A percentile compares a stretch with the other conserved stretches of the same genome.
phyloP scores from a whole-genome alignment of 2,797 vertebrate species.

The Calcarius lapponicus region DNA sequence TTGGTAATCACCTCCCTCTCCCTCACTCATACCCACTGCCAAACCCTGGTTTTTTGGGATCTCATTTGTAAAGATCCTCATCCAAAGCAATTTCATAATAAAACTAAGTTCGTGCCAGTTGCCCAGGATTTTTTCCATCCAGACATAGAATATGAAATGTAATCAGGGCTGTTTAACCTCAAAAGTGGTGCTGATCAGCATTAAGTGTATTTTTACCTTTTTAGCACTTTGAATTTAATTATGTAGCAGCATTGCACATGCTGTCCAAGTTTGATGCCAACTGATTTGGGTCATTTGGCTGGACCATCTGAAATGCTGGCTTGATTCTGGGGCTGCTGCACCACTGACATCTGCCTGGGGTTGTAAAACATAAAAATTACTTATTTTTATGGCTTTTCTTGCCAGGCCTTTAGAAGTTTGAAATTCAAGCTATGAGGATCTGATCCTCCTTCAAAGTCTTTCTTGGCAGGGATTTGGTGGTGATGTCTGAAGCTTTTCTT shows the following conservation, averaged over 20 bases:
- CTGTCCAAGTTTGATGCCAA: neutral
- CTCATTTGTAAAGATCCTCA: neutral
- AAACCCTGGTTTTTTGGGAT: neutral
- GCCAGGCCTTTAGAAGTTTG: neutral
- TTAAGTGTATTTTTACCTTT: neutral
- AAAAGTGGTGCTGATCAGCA: neutral
- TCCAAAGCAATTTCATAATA: neutral
- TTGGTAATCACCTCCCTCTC: neutral
- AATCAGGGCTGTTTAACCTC: constrained; percentile 29
- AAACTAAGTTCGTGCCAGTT: neutral
- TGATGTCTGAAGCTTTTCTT: neutral
- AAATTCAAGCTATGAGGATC: neutral
- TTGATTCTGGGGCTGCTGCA: neutral
- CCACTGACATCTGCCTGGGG: neutral
- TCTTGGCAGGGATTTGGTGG: neutral
- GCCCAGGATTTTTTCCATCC: neutral
- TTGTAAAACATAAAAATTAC: neutral
- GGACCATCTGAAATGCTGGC: neutral
- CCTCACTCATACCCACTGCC: neutral
- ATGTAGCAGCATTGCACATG: neutral
- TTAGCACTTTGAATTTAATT: neutral
- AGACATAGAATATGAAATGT: constrained; percentile 12
- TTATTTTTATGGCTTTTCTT: neutral
- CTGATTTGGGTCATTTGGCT: neutral
- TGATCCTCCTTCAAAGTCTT: neutral